phyloP scores from a whole-genome alignment of 2,888 invertebrate genomes.

The Aromia moschata region DNA sequence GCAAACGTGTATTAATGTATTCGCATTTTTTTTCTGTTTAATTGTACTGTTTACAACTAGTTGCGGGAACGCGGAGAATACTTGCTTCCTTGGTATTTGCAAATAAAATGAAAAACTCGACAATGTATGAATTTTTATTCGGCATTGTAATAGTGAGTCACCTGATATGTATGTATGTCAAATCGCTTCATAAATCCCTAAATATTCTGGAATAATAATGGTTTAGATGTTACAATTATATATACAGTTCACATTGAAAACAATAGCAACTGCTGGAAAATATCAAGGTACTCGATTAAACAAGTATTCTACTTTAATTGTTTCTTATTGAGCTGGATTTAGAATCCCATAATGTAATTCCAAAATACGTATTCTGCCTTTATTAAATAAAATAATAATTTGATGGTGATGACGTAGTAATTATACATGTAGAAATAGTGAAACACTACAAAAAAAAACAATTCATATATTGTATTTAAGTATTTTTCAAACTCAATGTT shows the following conservation, averaged over 20 bases:
- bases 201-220: not conserved
- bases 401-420: too few relatives aligned
- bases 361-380: too few relatives aligned
- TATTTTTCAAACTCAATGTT: too few relatives aligned
- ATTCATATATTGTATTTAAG: too few relatives aligned
- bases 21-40: not conserved
- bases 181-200: not conserved
- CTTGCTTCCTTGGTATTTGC: not conserved
- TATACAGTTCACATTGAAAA: not conserved
- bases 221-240: too few relatives aligned
- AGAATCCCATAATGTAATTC: too few relatives aligned
- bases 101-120: not conserved
- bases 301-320: too few relatives aligned
- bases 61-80: slow-evolving; percentile 1
- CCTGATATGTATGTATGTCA: not conserved
- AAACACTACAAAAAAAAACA: too few relatives aligned
- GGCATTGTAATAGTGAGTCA: not conserved
- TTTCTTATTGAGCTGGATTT: too few relatives aligned
- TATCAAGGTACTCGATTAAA: too few relatives aligned
- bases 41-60: not conserved
- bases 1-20: slow-evolving; percentile 12
- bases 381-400: too few relatives aligned
- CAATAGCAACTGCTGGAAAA: not conserved
- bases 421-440: too few relatives aligned
- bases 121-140: not conserved